Evolutionary conservation across 2,113 vertebrate species (phyloP).

Genomic region (Theristicus caerulescens): DNA sequence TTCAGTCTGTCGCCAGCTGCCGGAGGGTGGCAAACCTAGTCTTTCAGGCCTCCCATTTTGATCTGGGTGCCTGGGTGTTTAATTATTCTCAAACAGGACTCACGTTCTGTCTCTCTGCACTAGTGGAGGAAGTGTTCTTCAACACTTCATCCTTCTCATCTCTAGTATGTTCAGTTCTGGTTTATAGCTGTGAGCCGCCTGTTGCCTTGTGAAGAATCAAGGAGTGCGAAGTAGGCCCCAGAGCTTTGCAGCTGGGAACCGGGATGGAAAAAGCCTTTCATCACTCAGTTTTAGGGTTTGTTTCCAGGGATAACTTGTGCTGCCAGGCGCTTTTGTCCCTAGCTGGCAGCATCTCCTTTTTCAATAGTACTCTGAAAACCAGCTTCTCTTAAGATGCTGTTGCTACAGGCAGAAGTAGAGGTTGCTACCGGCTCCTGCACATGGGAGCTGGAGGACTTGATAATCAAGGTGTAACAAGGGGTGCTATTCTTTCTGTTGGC

Average conservation of each 20-base stretch:
- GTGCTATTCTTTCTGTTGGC: not conserved
- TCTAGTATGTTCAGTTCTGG: not conserved
- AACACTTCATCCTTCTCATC: not conserved
- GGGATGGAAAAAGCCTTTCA: not conserved
- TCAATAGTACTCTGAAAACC: not conserved
- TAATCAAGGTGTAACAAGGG: not conserved
- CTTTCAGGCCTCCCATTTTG: not conserved
- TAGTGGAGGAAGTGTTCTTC: not conserved
- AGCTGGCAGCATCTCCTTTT: not conserved
- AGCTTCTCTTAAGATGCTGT: not conserved
- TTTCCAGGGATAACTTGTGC: not conserved
- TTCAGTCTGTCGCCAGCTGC: not conserved
- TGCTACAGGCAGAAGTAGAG: not conserved
- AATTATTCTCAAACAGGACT: not conserved
- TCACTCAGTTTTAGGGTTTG: not conserved
- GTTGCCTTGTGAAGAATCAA: not conserved
- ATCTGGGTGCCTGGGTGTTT: not conserved
- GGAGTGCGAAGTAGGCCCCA: not conserved
- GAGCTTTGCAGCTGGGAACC: not conserved
- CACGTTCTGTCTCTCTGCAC: not conserved
- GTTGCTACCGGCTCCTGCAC: not conserved
- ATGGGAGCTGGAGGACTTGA: not conserved
- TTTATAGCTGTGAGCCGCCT: not conserved
- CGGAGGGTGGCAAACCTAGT: not conserved
- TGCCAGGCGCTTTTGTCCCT: not conserved